These are phyloP conservation scores for Trichacis sp. DNA, from an alignment of 2,888 invertebrate species.

Conservation along the genomic window DNA sequence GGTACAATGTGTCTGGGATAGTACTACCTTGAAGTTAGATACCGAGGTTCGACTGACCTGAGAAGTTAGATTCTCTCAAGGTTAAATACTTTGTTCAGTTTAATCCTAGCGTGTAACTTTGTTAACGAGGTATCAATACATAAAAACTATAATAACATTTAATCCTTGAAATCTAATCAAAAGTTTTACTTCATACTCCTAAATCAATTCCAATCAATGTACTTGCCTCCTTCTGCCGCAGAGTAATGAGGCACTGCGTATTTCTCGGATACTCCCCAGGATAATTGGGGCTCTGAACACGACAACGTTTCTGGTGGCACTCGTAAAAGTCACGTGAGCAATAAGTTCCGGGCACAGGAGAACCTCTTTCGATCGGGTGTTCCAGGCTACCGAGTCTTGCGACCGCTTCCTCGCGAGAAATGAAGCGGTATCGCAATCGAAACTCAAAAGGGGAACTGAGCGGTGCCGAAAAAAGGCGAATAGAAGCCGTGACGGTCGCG, in stretches of 20 bases:
- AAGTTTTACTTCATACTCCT: no score
- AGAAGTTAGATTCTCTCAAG: no score
- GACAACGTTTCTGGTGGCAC: conserved; percentile 86
- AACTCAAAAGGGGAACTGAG: conserved; percentile 84
- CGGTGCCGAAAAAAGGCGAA: conserved; percentile 81
- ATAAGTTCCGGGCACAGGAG: conserved; percentile 86
- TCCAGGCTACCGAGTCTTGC: conserved; percentile 83
- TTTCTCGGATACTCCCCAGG: conserved; percentile 90
- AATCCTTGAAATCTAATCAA: no score
- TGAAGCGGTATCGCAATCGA: conserved; percentile 83
- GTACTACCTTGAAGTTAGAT: no score
- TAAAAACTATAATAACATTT: no score
- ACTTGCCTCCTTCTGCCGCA: conserved; percentile 79
- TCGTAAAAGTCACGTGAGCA: conserved; percentile 88
- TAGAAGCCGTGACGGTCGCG: conserved; percentile 87
- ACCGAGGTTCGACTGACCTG: no score
- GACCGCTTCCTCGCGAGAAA: conserved; percentile 83
- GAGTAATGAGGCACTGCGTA: conserved; percentile 91
- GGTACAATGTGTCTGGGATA: no score
- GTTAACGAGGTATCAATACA: no score
- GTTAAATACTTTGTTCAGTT: no score
- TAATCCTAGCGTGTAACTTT: no score
- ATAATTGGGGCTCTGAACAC: conserved; percentile 90
- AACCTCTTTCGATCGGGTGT: conserved; percentile 84
- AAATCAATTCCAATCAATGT: no score